Evolutionary conservation across 2,888 invertebrate genomes (phyloP).

Genomic region (Furcula furcula): DNA sequence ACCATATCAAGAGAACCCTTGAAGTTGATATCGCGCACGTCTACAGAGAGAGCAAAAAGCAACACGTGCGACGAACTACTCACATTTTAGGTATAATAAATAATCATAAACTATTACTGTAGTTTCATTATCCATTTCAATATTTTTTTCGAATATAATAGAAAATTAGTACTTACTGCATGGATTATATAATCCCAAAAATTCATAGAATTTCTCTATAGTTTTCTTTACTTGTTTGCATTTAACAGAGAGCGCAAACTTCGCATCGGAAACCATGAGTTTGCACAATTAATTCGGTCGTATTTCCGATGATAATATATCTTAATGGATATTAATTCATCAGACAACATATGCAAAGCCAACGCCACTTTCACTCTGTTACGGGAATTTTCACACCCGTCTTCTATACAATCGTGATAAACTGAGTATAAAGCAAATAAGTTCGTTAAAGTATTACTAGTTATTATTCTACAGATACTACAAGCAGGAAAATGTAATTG

Average conservation of each 20-base stretch:
- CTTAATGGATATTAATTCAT: conserved; percentile 14
- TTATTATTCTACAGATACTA: no score
- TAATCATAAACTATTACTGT: conserved; percentile 1
- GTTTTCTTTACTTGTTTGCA: neutral
- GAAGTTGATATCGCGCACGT: conserved; percentile 54
- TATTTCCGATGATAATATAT: conserved; percentile 10
- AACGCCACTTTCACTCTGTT: conserved; percentile 10
- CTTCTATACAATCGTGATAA: no score
- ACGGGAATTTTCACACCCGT: conserved; percentile 17
- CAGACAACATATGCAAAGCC: conserved; percentile 8
- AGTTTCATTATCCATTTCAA: no score
- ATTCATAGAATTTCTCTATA: no score
- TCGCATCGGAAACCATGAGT: neutral
- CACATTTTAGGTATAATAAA: conserved; percentile 44
- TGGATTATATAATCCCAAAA: no score
- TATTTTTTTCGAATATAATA: no score
- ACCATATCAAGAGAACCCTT: conserved; percentile 26
- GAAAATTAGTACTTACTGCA: no score
- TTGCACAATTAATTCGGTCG: conserved; percentile 11
- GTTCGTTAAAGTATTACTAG: no score
- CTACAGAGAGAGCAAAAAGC: conserved; percentile 61
- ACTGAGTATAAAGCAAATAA: no score
- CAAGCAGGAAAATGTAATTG: no score
- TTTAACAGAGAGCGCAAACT: neutral
- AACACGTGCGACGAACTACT: conserved; percentile 54